A percentile compares a stretch with the other conserved stretches of the same genome.
Evolutionary conservation across 1,140 invertebrate species (phyloP).

Genomic region (Adelges cooleyi): DNA sequence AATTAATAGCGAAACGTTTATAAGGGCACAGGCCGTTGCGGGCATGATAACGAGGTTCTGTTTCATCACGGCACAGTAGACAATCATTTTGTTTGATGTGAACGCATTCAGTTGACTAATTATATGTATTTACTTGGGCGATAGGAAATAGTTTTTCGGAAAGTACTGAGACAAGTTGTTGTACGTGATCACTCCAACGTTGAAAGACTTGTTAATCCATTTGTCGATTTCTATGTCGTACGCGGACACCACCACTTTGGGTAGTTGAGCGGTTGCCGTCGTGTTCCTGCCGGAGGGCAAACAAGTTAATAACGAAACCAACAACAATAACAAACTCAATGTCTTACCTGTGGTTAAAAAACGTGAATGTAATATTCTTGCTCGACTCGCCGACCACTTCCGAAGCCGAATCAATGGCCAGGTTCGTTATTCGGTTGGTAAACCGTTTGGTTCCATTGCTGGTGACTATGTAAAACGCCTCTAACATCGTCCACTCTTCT

Average conservation of each 20-base stretch:
- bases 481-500: not conserved
- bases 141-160: too few species aligned
- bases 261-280: not conserved
- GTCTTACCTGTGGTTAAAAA: slow-evolving; percentile 3
- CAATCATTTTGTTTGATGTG: too few species aligned
- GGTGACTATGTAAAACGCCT: slow-evolving; percentile 6
- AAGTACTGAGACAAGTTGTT: slow-evolving; percentile 7
- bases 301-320: not conserved
- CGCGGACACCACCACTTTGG: slow-evolving; percentile 9
- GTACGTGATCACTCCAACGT: slow-evolving; percentile 4
- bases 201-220: slow-evolving; percentile 24
- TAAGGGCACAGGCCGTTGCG: too few species aligned
- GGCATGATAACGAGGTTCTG: too few species aligned
- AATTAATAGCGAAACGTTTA: too few species aligned
- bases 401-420: not conserved
- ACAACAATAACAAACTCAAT: not conserved
- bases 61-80: too few species aligned
- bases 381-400: not conserved
- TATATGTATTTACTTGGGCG: too few species aligned
- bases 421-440: not conserved
- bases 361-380: not conserved
- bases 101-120: too few species aligned
- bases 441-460: slow-evolving; percentile 1
- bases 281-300: too few species aligned
- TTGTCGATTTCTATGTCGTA: slow-evolving; percentile 13